Base-by-base conservation (phyloP, 1,140 invertebrate genomes). In the Triops longicaudatus region DNA sequence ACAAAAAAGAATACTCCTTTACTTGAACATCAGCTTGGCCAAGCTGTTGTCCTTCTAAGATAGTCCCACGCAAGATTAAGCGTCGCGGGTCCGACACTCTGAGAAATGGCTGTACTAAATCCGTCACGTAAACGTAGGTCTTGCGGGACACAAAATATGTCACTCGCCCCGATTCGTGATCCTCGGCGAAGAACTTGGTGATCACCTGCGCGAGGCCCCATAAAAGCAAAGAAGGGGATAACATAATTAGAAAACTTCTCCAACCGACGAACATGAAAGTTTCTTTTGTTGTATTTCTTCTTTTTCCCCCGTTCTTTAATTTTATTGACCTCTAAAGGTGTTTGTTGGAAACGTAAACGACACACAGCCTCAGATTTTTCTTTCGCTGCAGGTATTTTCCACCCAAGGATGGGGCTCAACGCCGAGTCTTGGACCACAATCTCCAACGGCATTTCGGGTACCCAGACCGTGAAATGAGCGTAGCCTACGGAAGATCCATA, bases 1-100 rank as follows among this genome's bases (percentile, higher is more conserved):
- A 73, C 6, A 31, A 22, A 42, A 44, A 14, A 74, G 10, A 22
- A 78, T 10, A 26, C 63, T 28, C 22, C 22, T 31, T 27, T 81
- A 94, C 92, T 86, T 98, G 96, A 0, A 98, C 91, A 86, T 98
- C 95, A 1, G 96, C 96, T 26, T 93, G 85, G 3, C 96, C 97
- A 73, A 92, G 90, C 6, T 91, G 90, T n/a, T 92, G 87, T 9
- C 96, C 96, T 83, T 95, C 92, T 11, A 95, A 90, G 26, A 90
- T 63, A 88, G 1, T 92, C 90, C 28, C 43, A 73, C 41, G 80
- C 80, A 76, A 79, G 79, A 78, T 93, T 89, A 1, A 97, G 85
- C 5, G 88, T 76, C 93, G 88, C 0, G 92, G 91, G 85, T 98
- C 95, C 0, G 95, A 92, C 10, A 97, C 91, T 0, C 95, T 85